Evolutionary conservation across 1,140 invertebrate genomes (phyloP).

Genomic region (Fopius arisanus): DNA sequence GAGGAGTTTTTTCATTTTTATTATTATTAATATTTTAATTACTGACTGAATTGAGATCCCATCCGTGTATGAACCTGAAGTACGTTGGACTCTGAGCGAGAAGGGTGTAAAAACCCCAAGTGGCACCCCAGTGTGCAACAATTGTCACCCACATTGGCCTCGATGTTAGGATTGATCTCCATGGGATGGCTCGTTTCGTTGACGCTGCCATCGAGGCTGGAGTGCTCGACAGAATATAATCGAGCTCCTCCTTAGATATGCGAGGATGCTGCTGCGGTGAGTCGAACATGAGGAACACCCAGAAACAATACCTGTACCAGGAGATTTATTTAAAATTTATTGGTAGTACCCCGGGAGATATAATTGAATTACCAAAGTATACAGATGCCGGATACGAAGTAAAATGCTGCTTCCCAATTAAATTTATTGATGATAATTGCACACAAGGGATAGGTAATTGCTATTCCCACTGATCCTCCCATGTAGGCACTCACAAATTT

Average conservation of each 20-base stretch:
- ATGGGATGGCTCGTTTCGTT: constrained; percentile 70
- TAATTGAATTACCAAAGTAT: constrained; percentile 75
- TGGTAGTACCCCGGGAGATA: too few species aligned
- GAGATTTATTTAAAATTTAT: too few species aligned
- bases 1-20: background rate
- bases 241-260: constrained; percentile 74
- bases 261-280: constrained; percentile 78
- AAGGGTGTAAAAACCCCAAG: constrained; percentile 87
- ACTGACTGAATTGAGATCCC: constrained; percentile 78
- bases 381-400: constrained; percentile 71
- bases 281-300: constrained; percentile 72
- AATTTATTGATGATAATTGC: constrained; percentile 71
- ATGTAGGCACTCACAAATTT: constrained; percentile 76
- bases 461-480: constrained; percentile 75
- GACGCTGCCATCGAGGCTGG: constrained; percentile 59
- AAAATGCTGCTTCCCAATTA: constrained; percentile 82
- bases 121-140: constrained; percentile 78
- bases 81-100: constrained; percentile 87
- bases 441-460: constrained; percentile 75
- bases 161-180: constrained; percentile 77
- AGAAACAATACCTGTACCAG: constrained; percentile 62
- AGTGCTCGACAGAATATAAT: constrained; percentile 70
- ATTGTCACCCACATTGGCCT: constrained; percentile 80
- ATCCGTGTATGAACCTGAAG: constrained; percentile 83
- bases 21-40: background rate